A percentile compares a stretch with the other conserved stretches of the same genome.
These are phyloP conservation scores for Xiphophorus hellerii DNA, from an alignment of 2,113 vertebrate species.

Conservation along the genomic window DNA sequence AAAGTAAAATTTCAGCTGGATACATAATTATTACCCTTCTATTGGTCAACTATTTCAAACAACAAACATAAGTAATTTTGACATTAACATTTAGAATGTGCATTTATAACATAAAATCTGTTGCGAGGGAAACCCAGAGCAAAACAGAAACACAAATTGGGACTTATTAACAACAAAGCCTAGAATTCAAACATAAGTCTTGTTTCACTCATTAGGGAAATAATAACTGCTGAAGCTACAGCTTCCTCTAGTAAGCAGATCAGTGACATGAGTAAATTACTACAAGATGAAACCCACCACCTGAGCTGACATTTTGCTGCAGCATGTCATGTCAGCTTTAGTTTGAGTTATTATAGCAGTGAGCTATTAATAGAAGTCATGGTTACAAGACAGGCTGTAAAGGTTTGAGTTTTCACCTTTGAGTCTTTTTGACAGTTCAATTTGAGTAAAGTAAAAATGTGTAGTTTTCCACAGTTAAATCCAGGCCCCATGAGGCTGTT, in stretches of 20 bases:
- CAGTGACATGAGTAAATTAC: constrained; percentile 62
- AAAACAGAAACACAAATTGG: too few species aligned
- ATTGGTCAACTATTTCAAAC: too few species aligned
- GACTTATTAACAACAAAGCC: too few species aligned
- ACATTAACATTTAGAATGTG: too few species aligned
- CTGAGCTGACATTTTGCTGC: constrained; percentile 62
- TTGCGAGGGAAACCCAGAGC: too few species aligned
- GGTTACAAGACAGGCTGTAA: constrained; percentile 48
- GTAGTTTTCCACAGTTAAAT: constrained; percentile 20
- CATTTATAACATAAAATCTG: too few species aligned
- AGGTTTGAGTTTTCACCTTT: constrained; percentile 15
- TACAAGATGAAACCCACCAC: constrained; percentile 63
- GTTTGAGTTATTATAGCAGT: constrained; percentile 39
- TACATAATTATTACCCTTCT: too few species aligned
- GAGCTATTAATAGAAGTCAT: constrained; percentile 67
- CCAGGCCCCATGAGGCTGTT: constrained; percentile 32
- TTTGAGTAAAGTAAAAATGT: background rate
- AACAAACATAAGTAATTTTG: too few species aligned
- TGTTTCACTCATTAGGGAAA: constrained; percentile 32
- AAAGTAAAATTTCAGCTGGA: too few species aligned
- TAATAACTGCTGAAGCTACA: constrained; percentile 32
- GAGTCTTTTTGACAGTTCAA: background rate
- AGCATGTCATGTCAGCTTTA: constrained; percentile 35
- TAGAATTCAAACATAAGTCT: background rate
- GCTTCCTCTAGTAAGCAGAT: constrained; percentile 49